phyloP scores from a whole-genome alignment of 2,113 vertebrate species.

The Hystrix brachyura region DNA sequence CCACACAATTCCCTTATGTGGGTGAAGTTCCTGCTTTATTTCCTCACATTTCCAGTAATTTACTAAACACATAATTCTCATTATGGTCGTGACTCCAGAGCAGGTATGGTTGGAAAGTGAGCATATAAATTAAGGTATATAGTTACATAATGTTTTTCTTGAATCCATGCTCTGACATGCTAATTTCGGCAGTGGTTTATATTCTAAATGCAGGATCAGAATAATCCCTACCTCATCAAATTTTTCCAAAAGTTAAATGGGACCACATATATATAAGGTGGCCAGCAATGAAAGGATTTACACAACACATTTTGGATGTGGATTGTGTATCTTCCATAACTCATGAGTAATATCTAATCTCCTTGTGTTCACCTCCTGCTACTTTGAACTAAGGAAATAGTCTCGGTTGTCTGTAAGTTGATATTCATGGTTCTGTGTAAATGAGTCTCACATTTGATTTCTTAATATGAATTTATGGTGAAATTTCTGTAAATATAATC shows the following conservation, averaged over 20 bases:
- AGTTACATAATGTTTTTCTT: neutral
- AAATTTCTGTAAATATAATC: conserved; percentile 57
- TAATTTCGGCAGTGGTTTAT: neutral
- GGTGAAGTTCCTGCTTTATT: neutral
- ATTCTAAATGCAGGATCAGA: neutral
- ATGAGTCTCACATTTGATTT: conserved; percentile 9
- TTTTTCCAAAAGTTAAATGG: neutral
- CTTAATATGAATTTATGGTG: neutral
- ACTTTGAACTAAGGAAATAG: neutral
- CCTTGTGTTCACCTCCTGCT: neutral
- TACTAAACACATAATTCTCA: neutral
- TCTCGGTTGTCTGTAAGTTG: neutral
- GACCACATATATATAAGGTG: neutral
- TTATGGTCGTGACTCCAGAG: neutral
- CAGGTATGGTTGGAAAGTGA: neutral
- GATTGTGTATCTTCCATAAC: neutral
- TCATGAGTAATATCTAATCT: neutral
- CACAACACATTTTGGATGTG: neutral
- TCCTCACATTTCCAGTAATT: neutral
- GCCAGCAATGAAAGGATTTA: neutral
- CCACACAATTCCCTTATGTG: neutral
- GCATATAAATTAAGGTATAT: neutral
- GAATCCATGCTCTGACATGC: neutral
- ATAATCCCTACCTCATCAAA: neutral
- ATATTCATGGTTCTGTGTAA: neutral